A percentile compares a stretch with the other conserved stretches of the same genome.
Conservation (phyloP, 2,113 vertebrate species). For the Chloropsis hardwickii region DNA sequence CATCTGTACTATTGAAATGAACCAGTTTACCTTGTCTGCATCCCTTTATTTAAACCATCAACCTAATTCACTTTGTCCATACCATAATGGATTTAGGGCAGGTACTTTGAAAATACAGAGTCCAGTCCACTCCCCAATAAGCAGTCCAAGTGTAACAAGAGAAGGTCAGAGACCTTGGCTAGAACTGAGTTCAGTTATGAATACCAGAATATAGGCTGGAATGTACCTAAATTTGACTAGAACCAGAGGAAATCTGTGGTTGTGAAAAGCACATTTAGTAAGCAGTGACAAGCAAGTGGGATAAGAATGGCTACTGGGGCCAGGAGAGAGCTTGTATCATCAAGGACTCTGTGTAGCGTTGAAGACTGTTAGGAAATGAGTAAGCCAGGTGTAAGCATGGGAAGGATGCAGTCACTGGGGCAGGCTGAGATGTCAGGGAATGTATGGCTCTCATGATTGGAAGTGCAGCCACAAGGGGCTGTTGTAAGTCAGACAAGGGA, state of each 20-base stretch:
- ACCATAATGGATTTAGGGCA: neutral
- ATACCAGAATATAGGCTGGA: neutral
- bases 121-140: neutral
- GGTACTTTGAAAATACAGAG: neutral
- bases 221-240: neutral
- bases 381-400: neutral
- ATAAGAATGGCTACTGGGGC: neutral
- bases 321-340: neutral
- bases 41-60: neutral
- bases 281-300: neutral
- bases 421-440: neutral
- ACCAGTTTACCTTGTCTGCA: neutral
- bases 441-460: neutral
- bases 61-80: neutral
- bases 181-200: neutral
- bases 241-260: neutral
- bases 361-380: neutral
- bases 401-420: neutral
- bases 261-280: neutral
- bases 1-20: neutral
- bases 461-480: neutral
- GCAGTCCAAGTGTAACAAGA: neutral
- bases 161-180: neutral
- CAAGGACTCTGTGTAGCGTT: neutral
- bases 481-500: neutral